These are phyloP conservation scores for Saguinus midas DNA, from an alignment of 2,113 vertebrate species.

Conservation along the genomic window DNA sequence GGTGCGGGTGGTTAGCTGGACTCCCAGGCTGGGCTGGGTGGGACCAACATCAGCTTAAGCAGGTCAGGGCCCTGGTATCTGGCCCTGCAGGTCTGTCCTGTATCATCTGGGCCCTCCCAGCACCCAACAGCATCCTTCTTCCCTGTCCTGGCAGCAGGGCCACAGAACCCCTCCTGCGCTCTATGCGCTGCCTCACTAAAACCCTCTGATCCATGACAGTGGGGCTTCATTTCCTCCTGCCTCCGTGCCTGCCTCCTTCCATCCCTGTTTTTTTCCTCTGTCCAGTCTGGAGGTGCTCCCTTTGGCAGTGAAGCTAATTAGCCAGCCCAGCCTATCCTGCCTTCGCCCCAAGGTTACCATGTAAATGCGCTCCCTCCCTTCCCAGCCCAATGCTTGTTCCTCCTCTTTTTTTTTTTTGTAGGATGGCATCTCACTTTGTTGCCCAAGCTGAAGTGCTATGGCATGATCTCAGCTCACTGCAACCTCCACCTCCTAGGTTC, in stretches of 20 bases:
- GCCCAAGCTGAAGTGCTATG: no score
- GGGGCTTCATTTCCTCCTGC: not conserved
- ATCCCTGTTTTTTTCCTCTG: not conserved
- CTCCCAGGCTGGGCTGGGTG: slow-evolving; percentile 70
- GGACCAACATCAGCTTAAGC: slow-evolving; percentile 59
- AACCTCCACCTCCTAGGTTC: no score
- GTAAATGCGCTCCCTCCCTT: not conserved
- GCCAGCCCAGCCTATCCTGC: not conserved
- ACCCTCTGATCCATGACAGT: not conserved
- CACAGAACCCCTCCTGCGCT: not conserved
- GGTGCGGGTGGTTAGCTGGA: slow-evolving; percentile 58
- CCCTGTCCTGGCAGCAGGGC: not conserved
- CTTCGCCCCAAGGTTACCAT: not conserved
- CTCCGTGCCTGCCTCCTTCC: not conserved
- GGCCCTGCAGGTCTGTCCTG: slow-evolving; percentile 70
- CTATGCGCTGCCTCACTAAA: not conserved
- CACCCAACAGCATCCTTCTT: slow-evolving; percentile 21
- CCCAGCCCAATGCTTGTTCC: not conserved
- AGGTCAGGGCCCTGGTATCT: slow-evolving; percentile 75
- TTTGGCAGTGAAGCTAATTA: not conserved
- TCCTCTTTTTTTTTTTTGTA: no score
- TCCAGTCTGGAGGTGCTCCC: not conserved
- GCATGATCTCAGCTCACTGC: no score
- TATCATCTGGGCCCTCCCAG: slow-evolving; percentile 46
- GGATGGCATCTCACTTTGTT: no score